These are phyloP conservation scores for Meloidogyne hapla DNA, from an alignment of 1,140 invertebrate species.

Conservation along the genomic window DNA sequence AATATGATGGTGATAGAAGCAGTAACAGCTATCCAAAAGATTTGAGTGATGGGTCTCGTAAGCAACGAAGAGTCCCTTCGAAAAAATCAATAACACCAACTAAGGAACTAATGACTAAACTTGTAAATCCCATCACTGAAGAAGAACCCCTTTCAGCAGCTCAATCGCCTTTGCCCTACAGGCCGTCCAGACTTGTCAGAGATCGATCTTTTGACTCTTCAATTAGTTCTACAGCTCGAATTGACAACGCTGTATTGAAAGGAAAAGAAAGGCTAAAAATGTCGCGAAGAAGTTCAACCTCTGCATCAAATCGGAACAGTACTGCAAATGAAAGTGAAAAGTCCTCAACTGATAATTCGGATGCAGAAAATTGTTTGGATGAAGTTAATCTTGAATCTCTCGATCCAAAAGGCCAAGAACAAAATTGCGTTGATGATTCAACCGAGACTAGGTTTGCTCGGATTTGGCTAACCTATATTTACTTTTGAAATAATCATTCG, in stretches of 20 bases:
- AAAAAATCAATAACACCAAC: slow-evolving; percentile 2
- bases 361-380: background rate
- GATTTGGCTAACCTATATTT: too few species aligned
- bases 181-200: background rate
- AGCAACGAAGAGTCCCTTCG: background rate
- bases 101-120: background rate
- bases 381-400: background rate
- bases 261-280: slow-evolving; percentile 34
- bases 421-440: slow-evolving; percentile 12
- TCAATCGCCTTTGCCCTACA: background rate
- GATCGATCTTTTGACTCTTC: slow-evolving; percentile 29
- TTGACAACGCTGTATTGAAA: slow-evolving; percentile 38
- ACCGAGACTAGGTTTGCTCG: background rate
- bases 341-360: background rate
- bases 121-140: slow-evolving; percentile 11
- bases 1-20: slow-evolving; percentile 41
- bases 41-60: slow-evolving; percentile 16
- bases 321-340: slow-evolving; percentile 15
- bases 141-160: slow-evolving; percentile 12
- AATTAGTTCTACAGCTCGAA: slow-evolving; percentile 34
- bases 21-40: slow-evolving; percentile 31
- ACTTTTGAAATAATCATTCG: too few species aligned
- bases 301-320: slow-evolving; percentile 14
- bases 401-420: background rate
- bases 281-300: slow-evolving; percentile 24